Percentiles rank a stretch among this genome's conserved stretches.
These are phyloP conservation scores for Tupaia tana DNA, from an alignment of 2,113 vertebrate species.

Conservation along the genomic window DNA sequence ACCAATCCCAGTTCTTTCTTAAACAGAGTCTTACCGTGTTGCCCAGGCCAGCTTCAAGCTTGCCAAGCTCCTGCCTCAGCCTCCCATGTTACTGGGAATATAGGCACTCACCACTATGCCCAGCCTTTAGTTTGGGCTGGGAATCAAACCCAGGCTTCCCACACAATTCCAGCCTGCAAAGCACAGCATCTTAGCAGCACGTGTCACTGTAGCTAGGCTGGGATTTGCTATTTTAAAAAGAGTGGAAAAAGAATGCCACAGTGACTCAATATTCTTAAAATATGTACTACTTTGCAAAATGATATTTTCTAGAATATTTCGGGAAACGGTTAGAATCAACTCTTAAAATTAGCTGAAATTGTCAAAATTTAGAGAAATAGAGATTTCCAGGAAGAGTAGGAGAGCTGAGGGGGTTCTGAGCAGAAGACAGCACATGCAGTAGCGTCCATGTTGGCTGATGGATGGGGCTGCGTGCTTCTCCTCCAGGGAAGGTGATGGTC, in stretches of 20 bases:
- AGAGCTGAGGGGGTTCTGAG: neutral
- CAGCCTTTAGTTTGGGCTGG: too few relatives aligned
- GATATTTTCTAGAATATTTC: neutral
- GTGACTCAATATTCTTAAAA: neutral
- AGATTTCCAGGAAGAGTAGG: neutral
- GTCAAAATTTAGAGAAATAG: neutral
- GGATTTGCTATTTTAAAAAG: neutral
- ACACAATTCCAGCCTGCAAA: too few relatives aligned
- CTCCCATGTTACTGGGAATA: too few relatives aligned
- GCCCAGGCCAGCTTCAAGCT: too few relatives aligned
- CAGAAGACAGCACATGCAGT: neutral
- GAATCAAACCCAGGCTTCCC: too few relatives aligned
- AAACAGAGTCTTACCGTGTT: too few relatives aligned
- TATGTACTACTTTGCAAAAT: neutral
- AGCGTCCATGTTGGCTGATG: neutral
- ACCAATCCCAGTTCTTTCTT: too few relatives aligned
- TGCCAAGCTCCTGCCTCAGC: too few relatives aligned
- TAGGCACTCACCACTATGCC: too few relatives aligned
- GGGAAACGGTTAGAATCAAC: neutral
- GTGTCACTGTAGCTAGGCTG: too few relatives aligned
- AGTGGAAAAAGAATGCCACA: neutral
- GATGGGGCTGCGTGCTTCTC: neutral
- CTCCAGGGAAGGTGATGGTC: neutral
- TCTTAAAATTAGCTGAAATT: neutral
- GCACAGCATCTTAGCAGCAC: too few relatives aligned